These are phyloP conservation scores for Oxytorus armatus DNA, from an alignment of 2,888 invertebrate species.

Conservation along the genomic window DNA sequence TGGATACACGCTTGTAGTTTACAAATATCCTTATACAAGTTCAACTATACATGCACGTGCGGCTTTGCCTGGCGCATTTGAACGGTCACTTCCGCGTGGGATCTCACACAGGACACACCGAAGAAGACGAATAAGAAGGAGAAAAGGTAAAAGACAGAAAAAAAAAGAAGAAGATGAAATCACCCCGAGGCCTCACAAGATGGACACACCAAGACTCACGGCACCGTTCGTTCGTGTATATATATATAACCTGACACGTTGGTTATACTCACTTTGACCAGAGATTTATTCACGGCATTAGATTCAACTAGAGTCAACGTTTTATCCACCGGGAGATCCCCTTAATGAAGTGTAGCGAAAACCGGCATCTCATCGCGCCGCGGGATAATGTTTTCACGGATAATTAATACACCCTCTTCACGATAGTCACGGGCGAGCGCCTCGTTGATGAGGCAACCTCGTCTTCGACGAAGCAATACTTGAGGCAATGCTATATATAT, in stretches of 20 bases:
- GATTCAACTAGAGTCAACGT: constrained; percentile 72
- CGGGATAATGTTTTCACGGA: constrained; percentile 76
- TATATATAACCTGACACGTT: constrained; percentile 38
- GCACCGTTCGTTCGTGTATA: constrained; percentile 7
- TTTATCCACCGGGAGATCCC: constrained; percentile 39
- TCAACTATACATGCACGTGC: constrained; percentile 14
- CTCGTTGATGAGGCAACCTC: constrained; percentile 60
- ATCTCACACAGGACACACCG: constrained; percentile 64
- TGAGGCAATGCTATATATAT: constrained; percentile 23
- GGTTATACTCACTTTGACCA: constrained; percentile 50
- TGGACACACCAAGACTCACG: constrained; percentile 33
- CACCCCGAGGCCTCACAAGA: constrained; percentile 58
- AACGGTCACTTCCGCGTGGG: constrained; percentile 78
- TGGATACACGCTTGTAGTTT: constrained; percentile 21
- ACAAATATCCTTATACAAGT: constrained; percentile 28
- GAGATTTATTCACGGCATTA: constrained; percentile 75
- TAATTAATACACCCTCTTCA: constrained; percentile 76
- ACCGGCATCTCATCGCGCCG: constrained; percentile 66
- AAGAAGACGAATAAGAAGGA: constrained; percentile 52
- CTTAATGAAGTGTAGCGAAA: constrained; percentile 77
- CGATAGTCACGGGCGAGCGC: constrained; percentile 69
- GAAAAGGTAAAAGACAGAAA: constrained; percentile 16
- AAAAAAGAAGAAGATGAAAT: constrained; percentile 10
- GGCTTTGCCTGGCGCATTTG: constrained; percentile 65
- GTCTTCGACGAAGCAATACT: constrained; percentile 37